These are phyloP conservation scores for Pheosia tremula DNA, from an alignment of 2,888 invertebrate species.

Conservation along the genomic window DNA sequence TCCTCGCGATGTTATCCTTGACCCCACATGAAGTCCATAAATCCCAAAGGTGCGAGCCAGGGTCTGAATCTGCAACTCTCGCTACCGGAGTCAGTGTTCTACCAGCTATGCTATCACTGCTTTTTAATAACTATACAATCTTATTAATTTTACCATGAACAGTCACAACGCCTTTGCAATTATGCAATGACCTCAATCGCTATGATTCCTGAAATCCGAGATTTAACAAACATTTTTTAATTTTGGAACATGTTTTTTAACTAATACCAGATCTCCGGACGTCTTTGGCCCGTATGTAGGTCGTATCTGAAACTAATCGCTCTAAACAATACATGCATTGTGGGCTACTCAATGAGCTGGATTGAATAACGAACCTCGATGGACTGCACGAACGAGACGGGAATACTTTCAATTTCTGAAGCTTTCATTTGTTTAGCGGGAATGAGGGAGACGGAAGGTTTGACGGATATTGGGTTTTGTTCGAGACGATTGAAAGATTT, in stretches of 20 bases:
- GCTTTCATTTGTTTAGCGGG: neutral
- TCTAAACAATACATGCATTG: constrained; percentile 36
- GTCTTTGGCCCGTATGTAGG: constrained; percentile 18
- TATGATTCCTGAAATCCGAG: neutral
- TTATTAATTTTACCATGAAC: no score
- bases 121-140: no score
- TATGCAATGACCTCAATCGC: neutral
- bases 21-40: no score
- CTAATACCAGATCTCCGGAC: constrained; percentile 13
- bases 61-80: no score
- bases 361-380: constrained; percentile 32
- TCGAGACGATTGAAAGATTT: neutral
- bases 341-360: constrained; percentile 27
- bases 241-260: constrained; percentile 9
- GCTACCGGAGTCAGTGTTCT: no score
- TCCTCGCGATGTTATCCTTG: no score
- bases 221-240: neutral
- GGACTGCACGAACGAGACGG: neutral
- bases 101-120: no score
- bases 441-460: neutral
- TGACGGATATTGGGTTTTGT: neutral
- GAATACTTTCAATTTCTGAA: neutral
- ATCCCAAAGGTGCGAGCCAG: no score
- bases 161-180: no score
- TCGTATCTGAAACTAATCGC: constrained; percentile 29